phyloP scores from a whole-genome alignment of 2,888 invertebrate genomes.

The Anagyrus pseudococci region DNA sequence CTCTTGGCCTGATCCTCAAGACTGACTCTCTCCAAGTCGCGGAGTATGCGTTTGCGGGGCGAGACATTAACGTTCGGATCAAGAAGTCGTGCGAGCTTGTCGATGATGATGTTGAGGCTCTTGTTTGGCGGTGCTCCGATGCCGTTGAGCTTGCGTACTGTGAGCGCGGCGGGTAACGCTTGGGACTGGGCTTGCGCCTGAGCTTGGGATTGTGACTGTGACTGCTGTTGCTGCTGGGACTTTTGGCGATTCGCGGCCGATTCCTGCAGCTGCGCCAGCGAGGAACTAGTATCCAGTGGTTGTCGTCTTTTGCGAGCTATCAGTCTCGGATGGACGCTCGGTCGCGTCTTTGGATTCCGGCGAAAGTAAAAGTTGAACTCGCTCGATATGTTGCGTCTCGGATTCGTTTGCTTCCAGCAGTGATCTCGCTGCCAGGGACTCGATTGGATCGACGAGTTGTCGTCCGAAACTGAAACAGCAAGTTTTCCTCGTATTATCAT shows the following conservation, averaged over 20 bases:
- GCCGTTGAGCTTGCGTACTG: slow-evolving; percentile 18
- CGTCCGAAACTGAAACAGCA: slow-evolving; percentile 67
- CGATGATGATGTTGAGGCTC: slow-evolving; percentile 54
- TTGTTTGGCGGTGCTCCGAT: slow-evolving; percentile 47
- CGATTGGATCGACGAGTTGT: slow-evolving; percentile 88
- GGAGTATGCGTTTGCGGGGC: slow-evolving; percentile 81
- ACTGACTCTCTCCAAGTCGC: slow-evolving; percentile 81
- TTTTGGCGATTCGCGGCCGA: slow-evolving; percentile 43
- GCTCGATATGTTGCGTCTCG: slow-evolving; percentile 75
- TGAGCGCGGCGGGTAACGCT: background rate
- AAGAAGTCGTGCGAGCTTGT: slow-evolving; percentile 55
- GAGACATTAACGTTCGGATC: slow-evolving; percentile 74
- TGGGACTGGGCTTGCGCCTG: too few relatives aligned
- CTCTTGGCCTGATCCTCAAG: slow-evolving; percentile 73
- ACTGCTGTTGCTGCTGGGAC: slow-evolving; percentile 5
- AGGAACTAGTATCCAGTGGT: slow-evolving; percentile 67
- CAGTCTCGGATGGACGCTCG: slow-evolving; percentile 62
- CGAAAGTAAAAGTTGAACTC: slow-evolving; percentile 77
- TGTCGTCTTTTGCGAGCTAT: slow-evolving; percentile 70
- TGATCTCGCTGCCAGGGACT: slow-evolving; percentile 92
- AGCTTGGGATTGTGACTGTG: slow-evolving; percentile 1
- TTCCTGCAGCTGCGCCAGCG: slow-evolving; percentile 42
- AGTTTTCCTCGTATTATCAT: background rate
- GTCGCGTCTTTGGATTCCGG: slow-evolving; percentile 64
- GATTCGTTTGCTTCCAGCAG: slow-evolving; percentile 85